phyloP scores from a whole-genome alignment of 1,140 invertebrate species.

The Pogonus chalceus region DNA sequence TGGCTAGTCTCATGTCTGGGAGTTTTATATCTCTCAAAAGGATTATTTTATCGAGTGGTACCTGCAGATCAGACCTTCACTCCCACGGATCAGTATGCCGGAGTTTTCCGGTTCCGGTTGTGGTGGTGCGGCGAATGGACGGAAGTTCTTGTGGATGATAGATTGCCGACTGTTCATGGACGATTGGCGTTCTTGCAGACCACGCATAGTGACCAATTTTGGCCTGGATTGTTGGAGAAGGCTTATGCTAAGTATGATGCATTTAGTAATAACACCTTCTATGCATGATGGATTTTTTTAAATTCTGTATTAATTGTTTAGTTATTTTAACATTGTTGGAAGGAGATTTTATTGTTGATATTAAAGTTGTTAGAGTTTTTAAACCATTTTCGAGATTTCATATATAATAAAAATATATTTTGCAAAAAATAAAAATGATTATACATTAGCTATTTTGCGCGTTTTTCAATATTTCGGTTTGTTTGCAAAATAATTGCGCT shows the following conservation, averaged over 20 bases:
- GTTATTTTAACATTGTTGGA: too few relatives aligned
- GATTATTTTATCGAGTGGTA: conserved; percentile 89
- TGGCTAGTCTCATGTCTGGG: conserved; percentile 87
- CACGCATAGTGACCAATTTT: conserved; percentile 79
- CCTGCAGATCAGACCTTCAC: conserved; percentile 85
- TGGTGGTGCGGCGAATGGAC: conserved; percentile 97
- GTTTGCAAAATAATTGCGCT: too few relatives aligned
- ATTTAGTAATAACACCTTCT: background rate
- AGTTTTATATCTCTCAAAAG: conserved; percentile 72
- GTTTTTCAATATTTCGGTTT: too few relatives aligned
- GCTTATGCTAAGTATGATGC: conserved; percentile 90
- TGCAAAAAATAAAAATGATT: too few relatives aligned
- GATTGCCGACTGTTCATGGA: conserved; percentile 86
- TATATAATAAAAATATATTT: too few relatives aligned
- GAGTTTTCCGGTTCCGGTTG: conserved; percentile 85
- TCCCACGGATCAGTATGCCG: conserved; percentile 54
- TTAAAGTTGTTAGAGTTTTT: too few relatives aligned
- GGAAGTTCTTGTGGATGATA: conserved; percentile 91
- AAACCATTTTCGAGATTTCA: too few relatives aligned
- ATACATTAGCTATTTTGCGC: too few relatives aligned
- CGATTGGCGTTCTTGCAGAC: conserved; percentile 88
- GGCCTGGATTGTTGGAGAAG: conserved; percentile 93
- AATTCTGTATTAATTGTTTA: too few relatives aligned
- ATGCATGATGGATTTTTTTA: too few relatives aligned
- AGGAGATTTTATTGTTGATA: too few relatives aligned